Percentiles rank a stretch among this genome's conserved stretches.
Conservation (phyloP, 2,888 invertebrate genomes). For the Drosophila rellima region DNA sequence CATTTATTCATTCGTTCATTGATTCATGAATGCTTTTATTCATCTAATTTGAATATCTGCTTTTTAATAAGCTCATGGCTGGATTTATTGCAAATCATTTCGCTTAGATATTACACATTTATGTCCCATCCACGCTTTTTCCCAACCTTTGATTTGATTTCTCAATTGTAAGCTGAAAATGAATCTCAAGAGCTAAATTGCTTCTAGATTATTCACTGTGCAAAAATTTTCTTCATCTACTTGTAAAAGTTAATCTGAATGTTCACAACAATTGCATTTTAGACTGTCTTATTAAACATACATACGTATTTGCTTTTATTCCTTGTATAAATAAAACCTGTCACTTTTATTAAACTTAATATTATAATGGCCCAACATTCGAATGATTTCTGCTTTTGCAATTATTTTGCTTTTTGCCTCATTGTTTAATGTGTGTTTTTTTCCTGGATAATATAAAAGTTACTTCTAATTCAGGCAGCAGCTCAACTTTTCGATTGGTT, state of each 20-base stretch:
- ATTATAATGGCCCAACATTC: slow-evolving; percentile 1
- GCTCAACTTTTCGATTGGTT: slow-evolving; percentile 14
- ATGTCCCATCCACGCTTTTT: background rate
- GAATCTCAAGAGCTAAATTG: background rate
- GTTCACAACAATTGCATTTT: background rate
- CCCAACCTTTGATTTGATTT: background rate
- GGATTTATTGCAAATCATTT: slow-evolving; percentile 18
- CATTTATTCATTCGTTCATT: slow-evolving; percentile 30
- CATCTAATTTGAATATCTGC: slow-evolving; percentile 32
- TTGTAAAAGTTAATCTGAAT: background rate
- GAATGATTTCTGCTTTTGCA: background rate
- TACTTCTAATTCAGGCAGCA: slow-evolving; percentile 2
- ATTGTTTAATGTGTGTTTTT: background rate
- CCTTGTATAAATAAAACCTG: background rate
- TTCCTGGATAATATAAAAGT: background rate
- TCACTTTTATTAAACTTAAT: background rate
- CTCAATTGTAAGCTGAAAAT: background rate
- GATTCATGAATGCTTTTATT: slow-evolving; percentile 40
- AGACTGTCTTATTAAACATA: background rate
- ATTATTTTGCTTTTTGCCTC: background rate
- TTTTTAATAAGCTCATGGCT: slow-evolving; percentile 27
- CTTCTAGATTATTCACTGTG: background rate
- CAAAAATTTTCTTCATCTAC: background rate
- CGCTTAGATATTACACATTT: slow-evolving; percentile 1
- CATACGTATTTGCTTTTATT: background rate